A percentile compares a stretch with the other conserved stretches of the same genome.
These are phyloP conservation scores for Myotis myotis DNA, from an alignment of 2,797 vertebrate genomes.

Conservation along the genomic window DNA sequence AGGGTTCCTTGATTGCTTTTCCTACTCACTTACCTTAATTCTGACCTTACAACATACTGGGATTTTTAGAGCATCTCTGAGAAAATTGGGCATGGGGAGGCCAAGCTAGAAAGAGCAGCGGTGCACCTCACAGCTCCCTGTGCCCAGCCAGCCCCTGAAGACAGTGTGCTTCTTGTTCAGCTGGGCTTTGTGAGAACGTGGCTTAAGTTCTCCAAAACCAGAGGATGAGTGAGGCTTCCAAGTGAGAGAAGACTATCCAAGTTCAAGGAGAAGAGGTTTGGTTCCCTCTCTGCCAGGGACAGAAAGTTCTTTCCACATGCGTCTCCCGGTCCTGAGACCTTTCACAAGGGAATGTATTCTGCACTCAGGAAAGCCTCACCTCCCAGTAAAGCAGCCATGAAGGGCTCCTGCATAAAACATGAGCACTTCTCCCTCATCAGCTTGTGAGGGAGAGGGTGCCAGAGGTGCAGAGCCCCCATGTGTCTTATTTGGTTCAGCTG, in stretches of 20 bases:
- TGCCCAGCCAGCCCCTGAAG: not conserved
- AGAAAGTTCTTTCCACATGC: constrained; percentile 63
- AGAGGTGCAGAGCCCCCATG: not conserved
- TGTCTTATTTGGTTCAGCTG: not conserved
- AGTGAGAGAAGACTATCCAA: constrained; percentile 51
- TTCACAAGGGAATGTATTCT: constrained; percentile 45
- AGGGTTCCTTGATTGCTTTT: not conserved
- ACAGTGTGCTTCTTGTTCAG: not conserved
- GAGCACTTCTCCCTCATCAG: not conserved
- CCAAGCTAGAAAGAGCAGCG: not conserved
- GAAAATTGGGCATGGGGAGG: not conserved
- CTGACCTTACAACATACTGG: not conserved
- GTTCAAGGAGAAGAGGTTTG: constrained; percentile 48
- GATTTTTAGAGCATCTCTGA: constrained; percentile 9
- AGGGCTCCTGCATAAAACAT: not conserved
- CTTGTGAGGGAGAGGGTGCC: not conserved
- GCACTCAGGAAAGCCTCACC: not conserved
- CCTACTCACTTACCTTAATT: not conserved
- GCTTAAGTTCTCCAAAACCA: constrained; percentile 46
- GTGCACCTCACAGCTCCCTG: not conserved
- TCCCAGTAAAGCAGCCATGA: not conserved
- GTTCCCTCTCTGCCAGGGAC: constrained; percentile 62
- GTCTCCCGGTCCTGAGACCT: constrained; percentile 20
- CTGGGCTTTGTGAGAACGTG: constrained; percentile 12
- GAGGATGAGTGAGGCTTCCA: constrained; percentile 44